Conservation (phyloP, 2,113 vertebrate genomes). For the Podocnemis expansa region DNA sequence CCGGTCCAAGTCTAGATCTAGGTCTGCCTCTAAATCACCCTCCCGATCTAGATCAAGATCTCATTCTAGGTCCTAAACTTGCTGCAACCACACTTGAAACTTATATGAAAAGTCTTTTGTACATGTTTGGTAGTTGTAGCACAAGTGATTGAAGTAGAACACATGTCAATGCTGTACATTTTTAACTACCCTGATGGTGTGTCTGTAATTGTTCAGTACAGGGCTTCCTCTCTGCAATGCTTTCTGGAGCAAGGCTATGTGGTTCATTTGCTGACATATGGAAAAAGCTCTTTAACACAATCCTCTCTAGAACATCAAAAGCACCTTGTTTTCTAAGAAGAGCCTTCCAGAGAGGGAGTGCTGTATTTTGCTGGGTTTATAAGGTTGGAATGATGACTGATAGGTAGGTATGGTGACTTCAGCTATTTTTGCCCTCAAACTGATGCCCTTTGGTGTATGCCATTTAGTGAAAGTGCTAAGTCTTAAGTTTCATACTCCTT, state of each 20-base stretch:
- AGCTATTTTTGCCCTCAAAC: conserved; percentile 70
- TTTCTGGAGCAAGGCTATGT: conserved; percentile 52
- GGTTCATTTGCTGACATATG: conserved; percentile 45
- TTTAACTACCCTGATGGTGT: conserved; percentile 72
- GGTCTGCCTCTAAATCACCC: conserved; percentile 78
- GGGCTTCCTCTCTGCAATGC: conserved; percentile 66
- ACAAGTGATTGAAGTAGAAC: conserved; percentile 81
- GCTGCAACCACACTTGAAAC: conserved; percentile 54
- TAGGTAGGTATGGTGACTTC: conserved; percentile 76
- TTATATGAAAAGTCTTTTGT: conserved; percentile 76
- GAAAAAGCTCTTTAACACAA: conserved; percentile 12
- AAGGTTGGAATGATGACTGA: conserved; percentile 69
- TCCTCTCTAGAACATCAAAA: conserved; percentile 43
- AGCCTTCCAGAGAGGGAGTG: conserved; percentile 59
- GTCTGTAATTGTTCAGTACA: conserved; percentile 65
- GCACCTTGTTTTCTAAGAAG: conserved; percentile 44
- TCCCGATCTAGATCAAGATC: conserved; percentile 80
- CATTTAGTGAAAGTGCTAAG: conserved; percentile 84
- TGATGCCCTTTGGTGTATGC: conserved; percentile 78
- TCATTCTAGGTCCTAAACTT: conserved; percentile 84
- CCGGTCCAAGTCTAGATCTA: conserved; percentile 81
- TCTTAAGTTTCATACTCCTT: conserved; percentile 80
- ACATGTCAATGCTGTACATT: conserved; percentile 78
- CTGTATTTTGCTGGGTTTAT: conserved; percentile 11
- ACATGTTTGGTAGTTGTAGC: conserved; percentile 82